A percentile compares a stretch with the other conserved stretches of the same genome.
Conservation (phyloP, 2,797 vertebrate species). For the Gymnothorax javanicus region DNA sequence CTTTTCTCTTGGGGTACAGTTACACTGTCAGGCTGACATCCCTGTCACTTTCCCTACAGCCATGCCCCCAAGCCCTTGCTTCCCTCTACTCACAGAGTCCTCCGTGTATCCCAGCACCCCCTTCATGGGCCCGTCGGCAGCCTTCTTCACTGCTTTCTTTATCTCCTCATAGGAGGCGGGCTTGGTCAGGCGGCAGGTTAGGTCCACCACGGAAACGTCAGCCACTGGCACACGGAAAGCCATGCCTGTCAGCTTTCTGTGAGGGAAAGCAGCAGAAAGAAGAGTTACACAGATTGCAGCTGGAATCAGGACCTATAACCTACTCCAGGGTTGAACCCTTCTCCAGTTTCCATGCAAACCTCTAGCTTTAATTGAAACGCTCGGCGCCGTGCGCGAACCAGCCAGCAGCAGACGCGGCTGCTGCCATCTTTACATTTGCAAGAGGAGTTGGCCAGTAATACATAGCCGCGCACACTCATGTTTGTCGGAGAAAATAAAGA, state of each 20-base stretch:
- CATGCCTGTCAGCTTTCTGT: slow-evolving; percentile 89
- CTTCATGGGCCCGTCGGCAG: slow-evolving; percentile 78
- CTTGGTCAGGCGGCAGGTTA: slow-evolving; percentile 82
- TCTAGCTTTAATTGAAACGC: no score
- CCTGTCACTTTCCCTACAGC: background rate
- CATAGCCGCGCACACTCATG: no score
- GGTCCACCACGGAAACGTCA: slow-evolving; percentile 87
- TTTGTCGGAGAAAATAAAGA: no score
- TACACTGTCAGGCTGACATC: slow-evolving; percentile 3
- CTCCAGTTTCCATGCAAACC: no score
- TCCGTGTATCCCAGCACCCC: slow-evolving; percentile 88
- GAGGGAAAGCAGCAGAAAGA: background rate
- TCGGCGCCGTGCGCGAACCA: no score
- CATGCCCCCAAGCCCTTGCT: no score
- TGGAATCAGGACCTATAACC: no score
- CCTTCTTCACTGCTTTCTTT: slow-evolving; percentile 81
- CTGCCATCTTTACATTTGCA: no score
- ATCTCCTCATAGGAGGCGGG: slow-evolving; percentile 77
- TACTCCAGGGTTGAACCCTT: no score
- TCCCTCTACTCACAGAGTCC: slow-evolving; percentile 74
- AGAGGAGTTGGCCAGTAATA: no score
- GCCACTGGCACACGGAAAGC: slow-evolving; percentile 86
- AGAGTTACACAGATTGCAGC: background rate
- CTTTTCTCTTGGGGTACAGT: background rate
- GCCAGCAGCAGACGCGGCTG: no score